Percentiles rank a stretch among this genome's conserved stretches.
Conservation (phyloP, 2,888 invertebrate genomes). For the Dryomyza anilis region DNA sequence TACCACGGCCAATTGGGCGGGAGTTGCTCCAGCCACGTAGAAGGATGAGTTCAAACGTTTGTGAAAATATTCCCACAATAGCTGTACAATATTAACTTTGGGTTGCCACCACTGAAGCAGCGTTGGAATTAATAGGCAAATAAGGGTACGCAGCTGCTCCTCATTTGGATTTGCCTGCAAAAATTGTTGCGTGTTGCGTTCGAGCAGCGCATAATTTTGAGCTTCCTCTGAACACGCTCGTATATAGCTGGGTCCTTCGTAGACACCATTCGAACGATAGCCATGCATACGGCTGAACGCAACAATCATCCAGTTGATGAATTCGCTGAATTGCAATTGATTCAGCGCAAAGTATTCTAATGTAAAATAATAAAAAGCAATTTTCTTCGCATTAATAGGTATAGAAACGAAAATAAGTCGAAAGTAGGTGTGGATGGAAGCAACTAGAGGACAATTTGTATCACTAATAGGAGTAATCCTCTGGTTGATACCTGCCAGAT, state of each 20-base stretch:
- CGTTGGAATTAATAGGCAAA: constrained; percentile 61
- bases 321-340: constrained; percentile 46
- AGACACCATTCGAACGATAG: constrained; percentile 51
- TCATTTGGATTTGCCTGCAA: constrained; percentile 62
- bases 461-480: too few relatives aligned
- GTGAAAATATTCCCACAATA: constrained; percentile 68
- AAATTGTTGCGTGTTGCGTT: constrained; percentile 61
- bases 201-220: constrained; percentile 62
- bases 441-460: too few relatives aligned
- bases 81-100: constrained; percentile 62
- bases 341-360: constrained; percentile 40
- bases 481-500: too few relatives aligned
- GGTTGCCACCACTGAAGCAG: constrained; percentile 63
- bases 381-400: too few relatives aligned
- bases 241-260: constrained; percentile 30
- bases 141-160: constrained; percentile 62
- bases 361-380: too few relatives aligned
- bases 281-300: constrained; percentile 61
- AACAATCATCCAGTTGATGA: constrained; percentile 62
- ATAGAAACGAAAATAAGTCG: too few relatives aligned
- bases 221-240: constrained; percentile 33
- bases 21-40: constrained; percentile 61
- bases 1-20: constrained; percentile 61
- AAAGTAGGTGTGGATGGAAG: too few relatives aligned
- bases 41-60: constrained; percentile 65